Base-by-base conservation (phyloP, 2,888 invertebrate genomes). In the Lasiommata megera region DNA sequence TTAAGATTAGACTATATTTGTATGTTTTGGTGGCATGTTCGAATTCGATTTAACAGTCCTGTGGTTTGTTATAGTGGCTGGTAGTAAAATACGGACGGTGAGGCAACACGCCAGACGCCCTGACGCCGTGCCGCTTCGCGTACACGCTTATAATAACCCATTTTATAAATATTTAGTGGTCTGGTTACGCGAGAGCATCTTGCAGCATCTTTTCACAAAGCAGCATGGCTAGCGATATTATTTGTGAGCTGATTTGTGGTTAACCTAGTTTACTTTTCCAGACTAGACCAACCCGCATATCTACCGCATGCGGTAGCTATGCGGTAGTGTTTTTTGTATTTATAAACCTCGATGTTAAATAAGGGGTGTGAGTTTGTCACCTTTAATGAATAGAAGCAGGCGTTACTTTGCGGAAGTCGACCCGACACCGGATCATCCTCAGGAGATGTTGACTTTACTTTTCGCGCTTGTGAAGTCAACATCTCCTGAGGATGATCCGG, bases 31-130 rank as follows among this genome's bases (percentile, higher is more conserved):
- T 56, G 41, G 9, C n/a, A 43, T 14, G n/a, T n/a, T n/a, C n/a
- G 36, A 52, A 48, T 38, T 6, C 12, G 12, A 38, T 57, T 28
- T 12, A 38, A 58, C 23, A 18, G 54, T 54, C 41, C 18, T 18
- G 40, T 41, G 17, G 41, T 6, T 37, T 44, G 50, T 57, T 40
- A 54, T 57, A 23, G 48, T 41, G 34, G 46, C 18, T 6, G 56
- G 41, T 46, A 44, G 37, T 55, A 48, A 38, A 44, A 47, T 41
- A 59, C 47, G 37, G 44, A 51, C 61, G 53, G 57, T 61, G 54
- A 58, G 54, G 58, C 63, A 41, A 56, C 53, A 51, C 56, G 74
- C 77, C 79, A 82, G 83, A 82, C 82, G 68, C 62, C 59, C 62
- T 66, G 83, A 80, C 84, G 83, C 82, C 84, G 53, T 58, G 61